Evolutionary conservation across 1,140 invertebrate species (phyloP).

Genomic region (Ruditapes philippinarum): DNA sequence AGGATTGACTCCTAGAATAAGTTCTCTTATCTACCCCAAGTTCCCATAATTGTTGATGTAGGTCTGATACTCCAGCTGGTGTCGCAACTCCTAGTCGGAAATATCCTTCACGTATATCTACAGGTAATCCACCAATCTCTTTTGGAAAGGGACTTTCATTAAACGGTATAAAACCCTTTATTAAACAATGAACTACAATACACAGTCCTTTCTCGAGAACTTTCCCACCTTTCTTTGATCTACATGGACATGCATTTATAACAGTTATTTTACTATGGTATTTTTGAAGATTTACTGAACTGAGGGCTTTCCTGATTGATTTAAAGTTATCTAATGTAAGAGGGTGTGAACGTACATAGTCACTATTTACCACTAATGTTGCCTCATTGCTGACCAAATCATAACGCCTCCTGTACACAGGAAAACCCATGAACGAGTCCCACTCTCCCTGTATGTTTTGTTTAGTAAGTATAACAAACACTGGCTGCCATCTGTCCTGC

Average conservation of each 20-base stretch:
- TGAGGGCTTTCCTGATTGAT: slow-evolving; percentile 6
- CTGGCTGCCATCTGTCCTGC: slow-evolving; percentile 33
- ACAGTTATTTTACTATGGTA: slow-evolving; percentile 51
- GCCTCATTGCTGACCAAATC: slow-evolving; percentile 47
- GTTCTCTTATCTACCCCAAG: background rate
- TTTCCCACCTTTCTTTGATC: slow-evolving; percentile 42
- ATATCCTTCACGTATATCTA: slow-evolving; percentile 60
- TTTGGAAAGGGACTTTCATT: slow-evolving; percentile 55
- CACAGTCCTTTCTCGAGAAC: slow-evolving; percentile 42
- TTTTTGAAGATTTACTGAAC: slow-evolving; percentile 33
- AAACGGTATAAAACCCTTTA: slow-evolving; percentile 63
- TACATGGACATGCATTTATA: slow-evolving; percentile 44
- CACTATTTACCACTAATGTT: slow-evolving; percentile 33
- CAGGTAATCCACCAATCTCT: slow-evolving; percentile 37
- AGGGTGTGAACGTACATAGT: slow-evolving; percentile 9
- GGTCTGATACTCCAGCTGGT: background rate
- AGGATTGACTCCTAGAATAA: background rate
- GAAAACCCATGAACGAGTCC: slow-evolving; percentile 59
- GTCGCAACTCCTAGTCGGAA: slow-evolving; percentile 18
- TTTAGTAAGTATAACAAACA: slow-evolving; percentile 46
- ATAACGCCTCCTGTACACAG: slow-evolving; percentile 44
- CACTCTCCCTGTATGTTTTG: slow-evolving; percentile 42
- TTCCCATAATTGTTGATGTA: background rate
- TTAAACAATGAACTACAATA: slow-evolving; percentile 56
- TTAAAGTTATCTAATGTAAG: slow-evolving; percentile 28